Evolutionary conservation across 2,113 vertebrate genomes (phyloP).

Genomic region (Heterochromis multidens): DNA sequence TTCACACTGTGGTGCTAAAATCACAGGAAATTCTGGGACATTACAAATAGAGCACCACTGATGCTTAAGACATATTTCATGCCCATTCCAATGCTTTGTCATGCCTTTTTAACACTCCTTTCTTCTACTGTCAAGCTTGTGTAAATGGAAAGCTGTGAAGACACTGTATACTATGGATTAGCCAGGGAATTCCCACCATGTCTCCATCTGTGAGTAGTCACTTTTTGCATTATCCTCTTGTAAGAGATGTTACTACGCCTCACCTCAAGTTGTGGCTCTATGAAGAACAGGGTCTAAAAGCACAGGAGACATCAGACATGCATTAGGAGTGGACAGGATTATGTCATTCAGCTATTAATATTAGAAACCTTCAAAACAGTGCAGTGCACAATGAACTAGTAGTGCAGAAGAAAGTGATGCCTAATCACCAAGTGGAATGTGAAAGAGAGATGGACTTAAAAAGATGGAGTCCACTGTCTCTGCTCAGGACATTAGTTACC

Average conservation of each 20-base stretch:
- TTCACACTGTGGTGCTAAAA: neutral
- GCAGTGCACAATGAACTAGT: neutral
- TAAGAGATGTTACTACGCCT: neutral
- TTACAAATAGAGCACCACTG: neutral
- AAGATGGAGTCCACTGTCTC: neutral
- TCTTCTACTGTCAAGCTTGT: neutral
- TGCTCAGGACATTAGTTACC: neutral
- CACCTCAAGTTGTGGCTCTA: neutral
- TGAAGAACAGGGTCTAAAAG: conserved; percentile 10
- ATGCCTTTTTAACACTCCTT: neutral
- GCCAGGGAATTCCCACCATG: neutral
- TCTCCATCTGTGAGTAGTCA: neutral
- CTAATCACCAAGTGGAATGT: neutral
- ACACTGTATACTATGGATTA: neutral
- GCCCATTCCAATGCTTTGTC: neutral
- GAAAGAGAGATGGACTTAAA: neutral
- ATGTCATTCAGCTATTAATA: conserved; percentile 22
- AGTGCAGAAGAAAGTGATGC: neutral
- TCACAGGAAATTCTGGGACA: neutral
- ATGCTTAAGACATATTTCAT: neutral
- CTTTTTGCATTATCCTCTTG: neutral
- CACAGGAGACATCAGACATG: conserved; percentile 11
- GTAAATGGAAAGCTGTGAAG: neutral
- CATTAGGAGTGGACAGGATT: conserved; percentile 13
- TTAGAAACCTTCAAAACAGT: neutral